Percentiles rank a stretch among this genome's conserved stretches.
Conservation (phyloP, 2,113 vertebrate species). For the Oostethus manadensis region DNA sequence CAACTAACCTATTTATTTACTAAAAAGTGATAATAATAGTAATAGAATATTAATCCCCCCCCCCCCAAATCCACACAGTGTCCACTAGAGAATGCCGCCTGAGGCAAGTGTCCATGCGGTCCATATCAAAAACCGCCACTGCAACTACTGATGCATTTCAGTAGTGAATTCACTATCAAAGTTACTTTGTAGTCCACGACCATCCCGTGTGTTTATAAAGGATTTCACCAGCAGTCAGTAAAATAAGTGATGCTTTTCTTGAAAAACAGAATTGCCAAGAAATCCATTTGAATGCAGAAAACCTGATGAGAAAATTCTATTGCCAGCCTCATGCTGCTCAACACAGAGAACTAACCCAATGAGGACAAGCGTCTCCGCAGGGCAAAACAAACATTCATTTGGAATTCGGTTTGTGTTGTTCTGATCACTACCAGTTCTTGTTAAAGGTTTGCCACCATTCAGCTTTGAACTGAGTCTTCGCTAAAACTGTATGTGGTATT, state of each 20-base stretch:
- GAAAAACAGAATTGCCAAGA: neutral
- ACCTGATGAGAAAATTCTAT: neutral
- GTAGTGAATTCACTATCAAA: too few relatives aligned
- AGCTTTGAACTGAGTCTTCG: too few relatives aligned
- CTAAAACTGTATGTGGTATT: neutral
- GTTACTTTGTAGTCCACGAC: neutral
- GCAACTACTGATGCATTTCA: too few relatives aligned
- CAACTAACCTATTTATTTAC: too few relatives aligned
- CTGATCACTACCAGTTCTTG: neutral
- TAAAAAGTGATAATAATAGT: too few relatives aligned
- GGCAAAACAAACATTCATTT: conserved; percentile 3
- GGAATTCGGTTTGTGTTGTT: neutral
- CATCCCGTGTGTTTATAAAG: neutral
- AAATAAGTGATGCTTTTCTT: neutral
- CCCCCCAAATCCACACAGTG: too few relatives aligned
- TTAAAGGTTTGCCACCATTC: neutral
- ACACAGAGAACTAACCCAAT: neutral
- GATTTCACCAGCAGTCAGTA: neutral
- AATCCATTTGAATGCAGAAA: neutral
- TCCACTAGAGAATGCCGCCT: too few relatives aligned
- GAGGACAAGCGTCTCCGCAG: neutral
- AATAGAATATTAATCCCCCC: too few relatives aligned
- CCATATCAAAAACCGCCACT: too few relatives aligned
- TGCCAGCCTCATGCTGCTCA: neutral
- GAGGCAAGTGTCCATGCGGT: too few relatives aligned